phyloP scores from a whole-genome alignment of 1,140 invertebrate genomes.

The Panagrolaimus sp. region DNA sequence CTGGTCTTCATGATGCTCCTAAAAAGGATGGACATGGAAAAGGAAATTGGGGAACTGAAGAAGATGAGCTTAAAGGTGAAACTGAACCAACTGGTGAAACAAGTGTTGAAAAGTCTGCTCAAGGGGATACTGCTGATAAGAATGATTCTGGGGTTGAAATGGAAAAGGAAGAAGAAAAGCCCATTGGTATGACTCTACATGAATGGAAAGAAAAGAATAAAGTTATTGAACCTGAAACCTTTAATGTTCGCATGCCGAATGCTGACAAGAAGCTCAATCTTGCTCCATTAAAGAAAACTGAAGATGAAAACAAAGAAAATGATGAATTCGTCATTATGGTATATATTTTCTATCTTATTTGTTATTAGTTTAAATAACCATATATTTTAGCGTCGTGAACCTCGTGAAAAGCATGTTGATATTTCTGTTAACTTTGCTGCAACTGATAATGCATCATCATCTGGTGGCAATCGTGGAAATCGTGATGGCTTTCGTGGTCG shows the following conservation, averaged over 20 bases:
- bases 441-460: conserved; percentile 16
- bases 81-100: conserved; percentile 22
- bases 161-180: conserved; percentile 23
- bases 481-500: neutral
- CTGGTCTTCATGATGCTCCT: conserved; percentile 20
- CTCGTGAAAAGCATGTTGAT: conserved; percentile 29
- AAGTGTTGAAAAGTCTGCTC: neutral
- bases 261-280: conserved; percentile 35
- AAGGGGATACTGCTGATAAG: conserved; percentile 8
- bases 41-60: conserved; percentile 30
- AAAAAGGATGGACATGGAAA: conserved; percentile 25
- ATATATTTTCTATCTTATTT: neutral
- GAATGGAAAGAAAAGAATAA: conserved; percentile 42
- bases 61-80: conserved; percentile 32
- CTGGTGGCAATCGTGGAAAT: conserved; percentile 12
- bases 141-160: neutral
- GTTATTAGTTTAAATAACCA: neutral
- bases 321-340: conserved; percentile 9
- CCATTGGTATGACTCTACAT: conserved; percentile 23
- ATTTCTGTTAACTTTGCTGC: conserved; percentile 32
- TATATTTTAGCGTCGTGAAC: conserved; percentile 32
- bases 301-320: conserved; percentile 18
- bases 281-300: conserved; percentile 27
- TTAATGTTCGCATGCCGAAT: conserved; percentile 28
- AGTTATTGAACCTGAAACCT: neutral